Evolutionary conservation across 1,140 invertebrate species (phyloP).

Genomic region (Drosophila azteca): DNA sequence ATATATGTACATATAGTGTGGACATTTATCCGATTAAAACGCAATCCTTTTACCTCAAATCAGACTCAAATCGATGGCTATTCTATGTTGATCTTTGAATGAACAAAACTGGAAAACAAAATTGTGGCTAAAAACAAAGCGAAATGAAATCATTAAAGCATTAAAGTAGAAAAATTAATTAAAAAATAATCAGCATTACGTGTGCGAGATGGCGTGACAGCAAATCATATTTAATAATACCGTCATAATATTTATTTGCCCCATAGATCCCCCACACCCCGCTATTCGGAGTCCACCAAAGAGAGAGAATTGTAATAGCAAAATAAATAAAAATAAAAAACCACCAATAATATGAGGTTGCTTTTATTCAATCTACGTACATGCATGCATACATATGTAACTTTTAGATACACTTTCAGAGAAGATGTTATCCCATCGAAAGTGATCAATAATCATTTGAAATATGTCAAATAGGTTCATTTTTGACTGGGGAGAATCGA

Average conservation of each 20-base stretch:
- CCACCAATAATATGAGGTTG: too few relatives aligned
- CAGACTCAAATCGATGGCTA: constrained; percentile 17
- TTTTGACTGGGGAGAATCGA: too few relatives aligned
- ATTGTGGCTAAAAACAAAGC: constrained; percentile 38
- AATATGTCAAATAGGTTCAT: too few relatives aligned
- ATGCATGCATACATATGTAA: too few relatives aligned
- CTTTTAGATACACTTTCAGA: too few relatives aligned
- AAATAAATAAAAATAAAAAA: background rate
- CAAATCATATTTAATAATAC: constrained; percentile 78
- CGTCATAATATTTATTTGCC: constrained; percentile 70
- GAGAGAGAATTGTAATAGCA: background rate
- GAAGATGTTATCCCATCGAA: too few relatives aligned
- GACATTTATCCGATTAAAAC: background rate
- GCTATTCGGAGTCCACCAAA: background rate
- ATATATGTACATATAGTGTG: too few relatives aligned
- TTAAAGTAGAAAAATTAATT: constrained; percentile 76
- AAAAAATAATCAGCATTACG: constrained; percentile 81
- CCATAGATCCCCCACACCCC: constrained; percentile 4
- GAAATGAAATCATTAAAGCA: constrained; percentile 72
- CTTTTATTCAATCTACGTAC: too few relatives aligned
- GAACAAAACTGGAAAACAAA: constrained; percentile 49
- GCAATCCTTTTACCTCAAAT: background rate
- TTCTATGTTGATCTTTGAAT: constrained; percentile 34
- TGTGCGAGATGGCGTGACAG: constrained; percentile 73
- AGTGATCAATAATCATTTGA: too few relatives aligned